These are phyloP conservation scores for Stegastes partitus DNA, from an alignment of 2,113 vertebrate species.

Conservation along the genomic window DNA sequence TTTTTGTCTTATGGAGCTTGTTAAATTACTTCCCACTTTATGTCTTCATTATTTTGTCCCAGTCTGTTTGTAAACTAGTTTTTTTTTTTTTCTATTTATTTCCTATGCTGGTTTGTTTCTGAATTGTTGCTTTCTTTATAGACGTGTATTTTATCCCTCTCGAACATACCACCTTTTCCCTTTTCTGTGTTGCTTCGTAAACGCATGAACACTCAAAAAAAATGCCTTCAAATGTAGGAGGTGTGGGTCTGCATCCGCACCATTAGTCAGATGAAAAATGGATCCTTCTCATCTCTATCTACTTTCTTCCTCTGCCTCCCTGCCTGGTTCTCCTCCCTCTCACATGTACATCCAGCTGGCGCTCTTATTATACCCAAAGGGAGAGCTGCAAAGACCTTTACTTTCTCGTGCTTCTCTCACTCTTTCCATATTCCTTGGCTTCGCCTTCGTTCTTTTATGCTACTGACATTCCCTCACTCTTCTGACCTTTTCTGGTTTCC, in stretches of 20 bases:
- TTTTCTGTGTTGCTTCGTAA: background rate
- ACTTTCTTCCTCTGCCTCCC: constrained; percentile 42
- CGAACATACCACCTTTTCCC: background rate
- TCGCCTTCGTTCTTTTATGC: constrained; percentile 35
- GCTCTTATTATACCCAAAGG: constrained; percentile 41
- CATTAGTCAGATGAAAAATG: constrained; percentile 54
- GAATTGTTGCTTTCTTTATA: background rate
- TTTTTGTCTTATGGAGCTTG: too few species aligned
- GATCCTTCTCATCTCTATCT: constrained; percentile 41
- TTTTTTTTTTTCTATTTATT: background rate
- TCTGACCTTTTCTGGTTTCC: constrained; percentile 23
- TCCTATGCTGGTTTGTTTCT: background rate
- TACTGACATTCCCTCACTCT: constrained; percentile 36
- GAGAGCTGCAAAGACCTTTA: constrained; percentile 36
- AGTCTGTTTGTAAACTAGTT: background rate
- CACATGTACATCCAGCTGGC: constrained; percentile 50
- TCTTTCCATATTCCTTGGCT: constrained; percentile 30
- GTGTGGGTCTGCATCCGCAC: constrained; percentile 17
- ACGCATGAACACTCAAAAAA: constrained; percentile 4
- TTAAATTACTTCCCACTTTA: too few species aligned
- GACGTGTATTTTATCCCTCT: background rate
- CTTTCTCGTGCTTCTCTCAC: constrained; percentile 23
- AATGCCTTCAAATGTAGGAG: constrained; percentile 27
- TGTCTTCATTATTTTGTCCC: background rate
- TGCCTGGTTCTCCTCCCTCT: constrained; percentile 33